Base-by-base conservation (phyloP, 2,113 vertebrate species). In the Alligator sinensis region DNA sequence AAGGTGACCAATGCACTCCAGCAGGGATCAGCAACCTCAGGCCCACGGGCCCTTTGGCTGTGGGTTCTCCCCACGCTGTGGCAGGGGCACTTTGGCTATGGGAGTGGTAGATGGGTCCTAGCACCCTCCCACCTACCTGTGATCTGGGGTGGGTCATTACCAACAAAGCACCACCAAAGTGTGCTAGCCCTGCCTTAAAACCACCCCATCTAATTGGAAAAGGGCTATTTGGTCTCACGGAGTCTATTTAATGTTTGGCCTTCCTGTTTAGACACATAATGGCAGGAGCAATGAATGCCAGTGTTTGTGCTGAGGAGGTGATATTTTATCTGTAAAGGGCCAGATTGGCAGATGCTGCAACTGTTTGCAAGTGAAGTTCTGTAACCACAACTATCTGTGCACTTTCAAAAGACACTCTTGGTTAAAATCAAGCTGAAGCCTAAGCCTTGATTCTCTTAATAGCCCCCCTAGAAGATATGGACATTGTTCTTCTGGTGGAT, bases 401-500 rank as follows among this genome's bases (percentile, higher is more conserved):
- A 72, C 70, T 64, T 82, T 92, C 92, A 94, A 93, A 82, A 95
- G 84, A 94, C 83, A 89, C 60, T 30, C 76, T 87, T 82, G 64
- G 55, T 93, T 92, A 95, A 86, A 72, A 86, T 57, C 64, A 84
- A 84, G 81, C 60, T 94, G 90, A 90, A 94, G 95, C 92, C 80
- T 91, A 96, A 84, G 79, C 82, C 9, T 13, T 1, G 1, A 11
- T 12, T 86, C 38, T 91, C 89, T 87, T 90, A 94, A 86, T 22
- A 75, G 82, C 6, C 80, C 89, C 86, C n/a, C 19, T 83, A 92
- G 64, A 57, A 95, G 90, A 95, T 91, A 90, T 94, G 94, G 59
- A 92, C 95, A 93, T 82, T 96, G 93, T 95, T 95, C 93, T 87
- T 90, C 64, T 91, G 93, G 77, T 95, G 89, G 88, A 87, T 96